Evolutionary conservation across 2,888 invertebrate species (phyloP).

Genomic region (Dione vanillae): DNA sequence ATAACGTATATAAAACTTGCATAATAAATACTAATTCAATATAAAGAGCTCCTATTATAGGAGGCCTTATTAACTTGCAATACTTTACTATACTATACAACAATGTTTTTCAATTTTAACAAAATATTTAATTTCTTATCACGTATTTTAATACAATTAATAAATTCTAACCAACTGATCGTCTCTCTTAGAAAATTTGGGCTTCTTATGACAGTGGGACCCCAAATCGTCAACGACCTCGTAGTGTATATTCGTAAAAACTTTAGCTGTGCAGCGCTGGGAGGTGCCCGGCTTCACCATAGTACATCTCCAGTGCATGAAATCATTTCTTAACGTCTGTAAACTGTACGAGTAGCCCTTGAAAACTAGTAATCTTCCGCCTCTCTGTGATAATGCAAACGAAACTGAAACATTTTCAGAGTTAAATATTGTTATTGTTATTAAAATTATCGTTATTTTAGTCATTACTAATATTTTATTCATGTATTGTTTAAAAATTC

Average conservation of each 20-base stretch:
- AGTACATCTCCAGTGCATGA: slow-evolving; percentile 64
- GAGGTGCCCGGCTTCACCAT: slow-evolving; percentile 61
- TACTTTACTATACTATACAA: no score
- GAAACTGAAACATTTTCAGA: slow-evolving; percentile 56
- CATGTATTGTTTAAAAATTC: no score
- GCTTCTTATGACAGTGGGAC: slow-evolving; percentile 59
- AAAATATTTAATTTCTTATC: neutral
- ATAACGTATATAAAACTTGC: no score
- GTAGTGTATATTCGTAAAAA: slow-evolving; percentile 55
- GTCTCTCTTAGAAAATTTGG: slow-evolving; percentile 54
- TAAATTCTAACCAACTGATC: slow-evolving; percentile 35
- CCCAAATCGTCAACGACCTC: slow-evolving; percentile 54
- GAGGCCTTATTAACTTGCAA: no score
- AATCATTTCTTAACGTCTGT: slow-evolving; percentile 51
- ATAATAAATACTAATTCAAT: no score
- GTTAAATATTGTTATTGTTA: neutral
- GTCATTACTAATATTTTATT: no score
- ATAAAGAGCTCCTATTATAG: no score
- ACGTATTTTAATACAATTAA: neutral
- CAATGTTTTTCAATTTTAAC: neutral
- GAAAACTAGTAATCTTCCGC: slow-evolving; percentile 61
- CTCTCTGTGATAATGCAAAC: slow-evolving; percentile 65
- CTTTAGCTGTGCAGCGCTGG: slow-evolving; percentile 61
- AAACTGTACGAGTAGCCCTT: slow-evolving; percentile 62
- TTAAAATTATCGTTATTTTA: no score